Evolutionary conservation across 2,888 invertebrate genomes (phyloP).

Genomic region (Drosophila borealis): DNA sequence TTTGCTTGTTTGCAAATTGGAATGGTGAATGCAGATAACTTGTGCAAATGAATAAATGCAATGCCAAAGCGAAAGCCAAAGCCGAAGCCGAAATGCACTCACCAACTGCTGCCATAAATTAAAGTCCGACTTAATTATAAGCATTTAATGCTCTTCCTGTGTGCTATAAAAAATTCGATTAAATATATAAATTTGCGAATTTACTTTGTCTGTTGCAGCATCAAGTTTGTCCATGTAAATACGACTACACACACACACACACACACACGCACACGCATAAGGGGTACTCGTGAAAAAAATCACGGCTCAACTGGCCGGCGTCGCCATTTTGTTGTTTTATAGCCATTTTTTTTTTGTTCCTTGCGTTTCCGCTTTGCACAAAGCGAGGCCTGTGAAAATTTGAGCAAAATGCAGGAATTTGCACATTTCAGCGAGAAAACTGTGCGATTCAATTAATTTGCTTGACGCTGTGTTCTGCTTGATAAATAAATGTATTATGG

Average conservation of each 20-base stretch:
- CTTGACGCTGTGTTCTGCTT: slow-evolving; percentile 32
- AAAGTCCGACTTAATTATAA: slow-evolving; percentile 32
- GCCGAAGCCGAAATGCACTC: slow-evolving; percentile 17
- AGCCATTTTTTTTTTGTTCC: slow-evolving; percentile 21
- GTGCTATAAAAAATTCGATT: slow-evolving; percentile 1
- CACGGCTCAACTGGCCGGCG: slow-evolving; percentile 39
- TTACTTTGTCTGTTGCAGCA: slow-evolving; percentile 40
- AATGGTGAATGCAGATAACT: slow-evolving; percentile 10
- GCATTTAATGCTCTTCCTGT: slow-evolving; percentile 27
- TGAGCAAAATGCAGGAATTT: slow-evolving; percentile 28
- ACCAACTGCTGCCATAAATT: slow-evolving; percentile 10
- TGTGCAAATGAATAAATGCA: slow-evolving; percentile 10
- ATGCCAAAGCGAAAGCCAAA: background rate
- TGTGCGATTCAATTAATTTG: slow-evolving; percentile 65
- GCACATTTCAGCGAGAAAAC: slow-evolving; percentile 48
- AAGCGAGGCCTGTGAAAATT: slow-evolving; percentile 4
- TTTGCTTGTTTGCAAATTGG: slow-evolving; percentile 1
- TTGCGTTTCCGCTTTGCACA: background rate
- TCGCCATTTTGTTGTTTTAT: slow-evolving; percentile 41
- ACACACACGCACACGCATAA: slow-evolving; percentile 20
- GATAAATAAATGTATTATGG: slow-evolving; percentile 42
- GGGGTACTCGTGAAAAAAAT: slow-evolving; percentile 28
- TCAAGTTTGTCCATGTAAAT: slow-evolving; percentile 43
- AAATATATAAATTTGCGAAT: slow-evolving; percentile 53
- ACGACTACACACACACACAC: slow-evolving; percentile 21